Conservation (phyloP, 1,140 invertebrate genomes). For the Plectrocnemia conspersa region DNA sequence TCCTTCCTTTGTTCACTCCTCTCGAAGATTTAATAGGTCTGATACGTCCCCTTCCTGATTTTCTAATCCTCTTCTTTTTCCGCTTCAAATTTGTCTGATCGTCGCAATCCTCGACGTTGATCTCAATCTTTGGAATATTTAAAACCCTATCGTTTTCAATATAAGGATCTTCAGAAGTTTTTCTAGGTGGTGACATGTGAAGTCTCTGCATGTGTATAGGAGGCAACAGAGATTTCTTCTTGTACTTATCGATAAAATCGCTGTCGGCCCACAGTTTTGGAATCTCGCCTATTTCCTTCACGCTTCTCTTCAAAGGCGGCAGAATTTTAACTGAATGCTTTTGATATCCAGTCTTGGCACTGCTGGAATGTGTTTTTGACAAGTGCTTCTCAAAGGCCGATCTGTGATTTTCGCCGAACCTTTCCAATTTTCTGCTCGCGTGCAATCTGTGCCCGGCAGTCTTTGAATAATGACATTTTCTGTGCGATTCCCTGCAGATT, state of each 20-base stretch:
- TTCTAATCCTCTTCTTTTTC: not conserved
- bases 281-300: not conserved
- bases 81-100: not conserved
- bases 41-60: not conserved
- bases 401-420: not conserved
- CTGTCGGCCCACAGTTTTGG: slow-evolving; percentile 11
- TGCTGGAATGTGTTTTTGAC: not conserved
- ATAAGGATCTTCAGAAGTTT: too few relatives aligned
- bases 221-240: slow-evolving; percentile 24
- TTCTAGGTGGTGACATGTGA: slow-evolving; percentile 3
- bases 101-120: not conserved
- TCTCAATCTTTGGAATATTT: too few relatives aligned
- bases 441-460: not conserved
- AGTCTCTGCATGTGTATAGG: slow-evolving; percentile 23
- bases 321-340: not conserved
- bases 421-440: slow-evolving; percentile 4
- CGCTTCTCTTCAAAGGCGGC: slow-evolving; percentile 1
- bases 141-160: too few relatives aligned
- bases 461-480: slow-evolving; percentile 10
- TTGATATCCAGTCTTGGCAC: not conserved
- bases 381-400: not conserved
- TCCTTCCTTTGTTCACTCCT: slow-evolving; percentile 32
- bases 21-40: slow-evolving; percentile 25
- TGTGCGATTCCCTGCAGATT: not conserved
- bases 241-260: slow-evolving; percentile 17